Evolutionary conservation across 35 echinoderm and acorn worm species (phyloP), one percentile per base, ranked within the genome.

Genomic region (Acanthaster planci): DNA sequence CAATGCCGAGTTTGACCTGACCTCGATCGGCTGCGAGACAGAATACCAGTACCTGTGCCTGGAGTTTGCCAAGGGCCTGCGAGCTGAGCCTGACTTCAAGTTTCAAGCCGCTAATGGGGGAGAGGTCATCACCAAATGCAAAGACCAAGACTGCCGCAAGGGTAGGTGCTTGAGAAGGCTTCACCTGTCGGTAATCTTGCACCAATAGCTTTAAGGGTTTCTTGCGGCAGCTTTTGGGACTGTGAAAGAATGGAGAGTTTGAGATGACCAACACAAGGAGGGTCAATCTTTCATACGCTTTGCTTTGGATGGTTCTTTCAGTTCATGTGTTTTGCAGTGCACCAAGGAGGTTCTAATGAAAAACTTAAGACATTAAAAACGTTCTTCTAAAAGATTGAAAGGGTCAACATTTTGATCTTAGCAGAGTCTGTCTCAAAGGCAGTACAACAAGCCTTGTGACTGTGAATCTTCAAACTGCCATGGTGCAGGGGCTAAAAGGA

Each of bases 11-110:
- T 55, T 84, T 40, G 88, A 95, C 51, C 67, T 90, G 68, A 85
- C 81, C 19, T 72, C 67, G 29, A 58, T 90, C 19, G 81, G 80
- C 12, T 90, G 87, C 77, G 92, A 90, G 51, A 79, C 84, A 21
- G 92, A 87, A 39, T 91, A 86, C 84, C 90, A 76, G 67, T 94
- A 86, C 32, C 88, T 94, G 36, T 94, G 92, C 84, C 32, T 94
- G 15, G 92, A 94, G 79, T 94, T 83, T 30, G 84, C 88, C 60
- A 94, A 94, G 80, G 92, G 92, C 56, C 67, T 78, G 51, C 77
- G 92, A 19, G 92, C 92, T n/a, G 55, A 38, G 51, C 92, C 92
- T 12, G 92, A 90, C 52, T 94, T 90, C 47, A 58, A 78, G 30
- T 94, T 94, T 84, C 79, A 94, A 67, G 64, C 80, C 54, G 60